Base-by-base conservation (phyloP, 2,797 vertebrate species). In the Serranus cabrilla region DNA sequence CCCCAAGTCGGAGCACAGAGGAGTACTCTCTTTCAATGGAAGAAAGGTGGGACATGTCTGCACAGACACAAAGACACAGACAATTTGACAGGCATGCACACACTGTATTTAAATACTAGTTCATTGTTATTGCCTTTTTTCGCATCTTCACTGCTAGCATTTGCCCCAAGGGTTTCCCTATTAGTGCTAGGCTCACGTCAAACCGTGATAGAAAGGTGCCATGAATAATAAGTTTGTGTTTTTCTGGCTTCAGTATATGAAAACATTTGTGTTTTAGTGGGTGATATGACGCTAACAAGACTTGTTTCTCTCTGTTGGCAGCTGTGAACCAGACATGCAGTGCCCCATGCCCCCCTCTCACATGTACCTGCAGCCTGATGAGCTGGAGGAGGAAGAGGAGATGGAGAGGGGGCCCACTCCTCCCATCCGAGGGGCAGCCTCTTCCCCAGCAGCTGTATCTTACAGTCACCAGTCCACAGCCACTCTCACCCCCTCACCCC, bases 381-480 rank as follows among this genome's bases (percentile, higher is more conserved):
- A 98, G 71, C 93, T 99, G 61, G 97, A 97, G 91, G 96, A 96
- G 84, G 97, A 98, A 74, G 97, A 97, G 71, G 97, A 97, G 83
- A 95, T 97, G 86, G 98, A 99, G 84, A 93, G 98, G 78, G 98
- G 97, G 8, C 98, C 98, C 66, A 99, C 98, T 1, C 98, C 98
- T 11, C 98, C 98, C 3, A 91, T 99, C 20, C 93, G 98, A 37
- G 98, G 98, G 50, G 97, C 97, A 13, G 98, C 98, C 40, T 99
- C 98, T 8, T 99, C 98, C 65, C 98, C 98, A 12, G 98, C 98
- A 0, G 98, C 97, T 0, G 97, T 98, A 59, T 99, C 98, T 63
- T 99, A 99, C 50, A 99, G 98, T 83, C 98, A 99, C 87, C 98
- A 99, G 88, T 99, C 98, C 81, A 99, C 98, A 5, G 98, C 98